Evolutionary conservation across 2,888 invertebrate species (phyloP).

Genomic region (Pilophorus perplexus): DNA sequence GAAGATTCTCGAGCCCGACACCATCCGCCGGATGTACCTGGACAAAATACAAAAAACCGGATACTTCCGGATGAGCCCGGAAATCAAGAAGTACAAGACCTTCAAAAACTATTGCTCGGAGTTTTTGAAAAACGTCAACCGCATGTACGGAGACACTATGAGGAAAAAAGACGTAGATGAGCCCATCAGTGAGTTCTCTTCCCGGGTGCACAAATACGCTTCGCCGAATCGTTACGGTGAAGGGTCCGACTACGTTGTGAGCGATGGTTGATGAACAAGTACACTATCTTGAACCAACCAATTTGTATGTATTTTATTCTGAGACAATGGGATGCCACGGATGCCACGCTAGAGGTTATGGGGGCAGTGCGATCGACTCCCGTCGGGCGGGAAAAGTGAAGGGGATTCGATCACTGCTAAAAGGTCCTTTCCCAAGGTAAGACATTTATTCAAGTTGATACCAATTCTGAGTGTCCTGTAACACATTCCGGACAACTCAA

Average conservation of each 20-base stretch:
- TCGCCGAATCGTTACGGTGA: background rate
- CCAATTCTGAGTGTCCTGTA: no score
- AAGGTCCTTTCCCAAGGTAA: no score
- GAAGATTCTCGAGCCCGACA: conserved; percentile 80
- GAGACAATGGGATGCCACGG: no score
- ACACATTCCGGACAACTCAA: no score
- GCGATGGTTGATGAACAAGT: conserved; percentile 1
- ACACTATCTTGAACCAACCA: no score
- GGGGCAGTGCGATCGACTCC: no score
- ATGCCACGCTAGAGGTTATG: no score
- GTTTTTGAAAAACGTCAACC: conserved; percentile 11
- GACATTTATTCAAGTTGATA: no score
- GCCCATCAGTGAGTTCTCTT: background rate
- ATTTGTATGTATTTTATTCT: no score
- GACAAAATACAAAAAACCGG: conserved; percentile 59
- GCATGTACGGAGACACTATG: conserved; percentile 3
- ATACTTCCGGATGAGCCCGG: conserved; percentile 14
- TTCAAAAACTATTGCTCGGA: conserved; percentile 22
- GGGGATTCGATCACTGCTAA: no score
- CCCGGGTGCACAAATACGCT: background rate
- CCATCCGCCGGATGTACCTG: conserved; percentile 70
- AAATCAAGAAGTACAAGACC: conserved; percentile 21
- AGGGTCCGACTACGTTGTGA: background rate
- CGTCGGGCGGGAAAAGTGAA: no score
- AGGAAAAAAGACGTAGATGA: conserved; percentile 22